Evolutionary conservation across 30 jellyfish, hydroid and myxozoan species (phyloP).

Genomic region (Hydractinia symbiolongicarpus): DNA sequence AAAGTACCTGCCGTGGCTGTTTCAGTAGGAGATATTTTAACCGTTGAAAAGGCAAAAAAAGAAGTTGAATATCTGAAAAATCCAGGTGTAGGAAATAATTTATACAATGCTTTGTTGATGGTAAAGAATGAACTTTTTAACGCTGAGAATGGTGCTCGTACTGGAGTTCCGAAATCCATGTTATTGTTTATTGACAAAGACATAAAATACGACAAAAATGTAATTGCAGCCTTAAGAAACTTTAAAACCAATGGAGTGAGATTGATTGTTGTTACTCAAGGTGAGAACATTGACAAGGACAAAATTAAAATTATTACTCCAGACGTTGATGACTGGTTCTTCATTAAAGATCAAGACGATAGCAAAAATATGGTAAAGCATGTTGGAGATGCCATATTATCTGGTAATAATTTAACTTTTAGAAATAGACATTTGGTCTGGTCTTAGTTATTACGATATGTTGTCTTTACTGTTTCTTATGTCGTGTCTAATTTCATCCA

Average conservation of each 20-base stretch:
- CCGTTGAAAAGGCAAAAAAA: not conserved
- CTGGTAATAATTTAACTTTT: slow-evolving; percentile 31
- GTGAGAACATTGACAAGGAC: not conserved
- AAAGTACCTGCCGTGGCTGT: slow-evolving; percentile 23
- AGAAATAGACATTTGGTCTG: too few species aligned
- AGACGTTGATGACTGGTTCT: not conserved
- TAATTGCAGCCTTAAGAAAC: not conserved
- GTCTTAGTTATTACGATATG: too few species aligned
- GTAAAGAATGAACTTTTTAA: slow-evolving; percentile 52
- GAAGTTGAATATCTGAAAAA: not conserved
- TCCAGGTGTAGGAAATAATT: slow-evolving; percentile 3
- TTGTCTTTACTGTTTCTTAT: too few species aligned
- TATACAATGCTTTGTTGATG: slow-evolving; percentile 44
- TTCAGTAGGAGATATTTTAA: slow-evolving; percentile 32
- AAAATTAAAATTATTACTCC: not conserved
- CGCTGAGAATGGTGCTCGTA: slow-evolving; percentile 48
- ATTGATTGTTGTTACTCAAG: not conserved
- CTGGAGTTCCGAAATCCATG: slow-evolving; percentile 42
- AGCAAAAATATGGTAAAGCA: slow-evolving; percentile 32
- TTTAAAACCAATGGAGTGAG: not conserved
- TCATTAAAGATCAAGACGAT: slow-evolving; percentile 37
- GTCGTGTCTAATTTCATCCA: too few species aligned
- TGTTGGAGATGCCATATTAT: slow-evolving; percentile 40
- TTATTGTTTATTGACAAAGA: slow-evolving; percentile 37
- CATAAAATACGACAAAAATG: not conserved